phyloP scores from a whole-genome alignment of 2,797 vertebrate genomes.

The Protosalanx chinensis region DNA sequence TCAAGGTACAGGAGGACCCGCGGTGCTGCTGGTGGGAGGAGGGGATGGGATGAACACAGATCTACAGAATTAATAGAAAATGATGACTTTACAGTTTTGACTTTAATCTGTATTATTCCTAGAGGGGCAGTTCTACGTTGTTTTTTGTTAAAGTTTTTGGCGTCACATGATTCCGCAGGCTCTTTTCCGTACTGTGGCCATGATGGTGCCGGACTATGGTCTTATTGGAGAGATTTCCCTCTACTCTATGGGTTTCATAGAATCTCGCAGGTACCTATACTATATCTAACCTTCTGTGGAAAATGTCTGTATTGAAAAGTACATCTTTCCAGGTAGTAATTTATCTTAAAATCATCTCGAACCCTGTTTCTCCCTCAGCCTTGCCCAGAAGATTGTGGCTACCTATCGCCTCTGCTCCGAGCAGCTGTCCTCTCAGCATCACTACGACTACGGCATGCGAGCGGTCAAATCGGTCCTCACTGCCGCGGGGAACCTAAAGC shows the following conservation, averaged over 20 bases:
- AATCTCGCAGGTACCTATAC: constrained; percentile 82
- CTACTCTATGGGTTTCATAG: constrained; percentile 94
- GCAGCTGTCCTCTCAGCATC: constrained; percentile 90
- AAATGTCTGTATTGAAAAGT: background rate
- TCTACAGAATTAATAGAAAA: background rate
- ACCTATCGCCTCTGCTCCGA: constrained; percentile 92
- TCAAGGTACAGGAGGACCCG: constrained; percentile 76
- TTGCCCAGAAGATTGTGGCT: constrained; percentile 93
- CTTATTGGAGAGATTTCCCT: constrained; percentile 95
- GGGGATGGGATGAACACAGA: background rate
- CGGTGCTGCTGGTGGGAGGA: background rate
- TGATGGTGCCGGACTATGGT: constrained; percentile 96
- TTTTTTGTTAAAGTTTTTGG: background rate
- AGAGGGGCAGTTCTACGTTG: background rate
- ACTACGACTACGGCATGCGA: constrained; percentile 94
- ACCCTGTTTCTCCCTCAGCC: constrained; percentile 57
- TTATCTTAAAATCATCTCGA: background rate
- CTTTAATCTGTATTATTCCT: too few relatives aligned
- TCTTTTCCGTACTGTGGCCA: constrained; percentile 90
- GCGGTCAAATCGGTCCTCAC: constrained; percentile 95
- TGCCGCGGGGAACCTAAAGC: constrained; percentile 89
- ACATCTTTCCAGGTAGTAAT: background rate
- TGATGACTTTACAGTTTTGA: too few relatives aligned
- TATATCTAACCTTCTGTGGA: background rate
- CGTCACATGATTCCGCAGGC: constrained; percentile 66